Evolutionary conservation across 2,113 vertebrate species (phyloP).

Genomic region (Ophiodon elongatus): DNA sequence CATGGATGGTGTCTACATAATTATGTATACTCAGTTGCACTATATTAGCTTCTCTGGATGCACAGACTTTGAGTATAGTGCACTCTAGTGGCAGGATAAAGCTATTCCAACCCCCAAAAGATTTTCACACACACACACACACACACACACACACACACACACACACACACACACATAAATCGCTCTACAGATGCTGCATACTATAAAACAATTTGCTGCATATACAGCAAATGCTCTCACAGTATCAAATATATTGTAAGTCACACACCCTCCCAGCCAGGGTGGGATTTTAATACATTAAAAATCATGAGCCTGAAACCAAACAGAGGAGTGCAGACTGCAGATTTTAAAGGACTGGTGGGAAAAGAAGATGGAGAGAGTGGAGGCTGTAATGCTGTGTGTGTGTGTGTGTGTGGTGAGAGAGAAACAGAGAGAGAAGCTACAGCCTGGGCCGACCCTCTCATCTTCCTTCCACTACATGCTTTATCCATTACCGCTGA

Average conservation of each 20-base stretch:
- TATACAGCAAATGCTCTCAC: conserved; percentile 7
- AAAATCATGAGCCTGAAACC: conserved; percentile 25
- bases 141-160: not conserved
- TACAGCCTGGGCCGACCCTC: conserved; percentile 32
- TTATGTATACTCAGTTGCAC: not conserved
- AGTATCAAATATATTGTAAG: conserved; percentile 6
- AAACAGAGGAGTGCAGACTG: conserved; percentile 20
- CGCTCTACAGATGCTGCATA: not conserved
- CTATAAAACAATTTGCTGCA: conserved; percentile 26
- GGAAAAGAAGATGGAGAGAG: conserved; percentile 25
- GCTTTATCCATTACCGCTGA: conserved; percentile 77
- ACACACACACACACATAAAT: not conserved
- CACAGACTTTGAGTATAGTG: conserved; percentile 52
- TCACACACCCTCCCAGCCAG: not conserved
- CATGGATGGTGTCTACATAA: not conserved
- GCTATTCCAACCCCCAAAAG: not conserved
- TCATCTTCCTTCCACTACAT: conserved; percentile 56
- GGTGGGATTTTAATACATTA: not conserved
- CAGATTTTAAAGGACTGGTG: conserved; percentile 28
- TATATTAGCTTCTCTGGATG: not conserved
- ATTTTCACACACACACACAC: not conserved
- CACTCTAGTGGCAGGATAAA: conserved; percentile 66
- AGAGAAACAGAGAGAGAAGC: not conserved
- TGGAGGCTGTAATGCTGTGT: conserved; percentile 19
- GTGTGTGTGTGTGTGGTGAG: conserved; percentile 10